Evolutionary conservation across 1,140 invertebrate genomes (phyloP).

Genomic region (Tribolium madens): DNA sequence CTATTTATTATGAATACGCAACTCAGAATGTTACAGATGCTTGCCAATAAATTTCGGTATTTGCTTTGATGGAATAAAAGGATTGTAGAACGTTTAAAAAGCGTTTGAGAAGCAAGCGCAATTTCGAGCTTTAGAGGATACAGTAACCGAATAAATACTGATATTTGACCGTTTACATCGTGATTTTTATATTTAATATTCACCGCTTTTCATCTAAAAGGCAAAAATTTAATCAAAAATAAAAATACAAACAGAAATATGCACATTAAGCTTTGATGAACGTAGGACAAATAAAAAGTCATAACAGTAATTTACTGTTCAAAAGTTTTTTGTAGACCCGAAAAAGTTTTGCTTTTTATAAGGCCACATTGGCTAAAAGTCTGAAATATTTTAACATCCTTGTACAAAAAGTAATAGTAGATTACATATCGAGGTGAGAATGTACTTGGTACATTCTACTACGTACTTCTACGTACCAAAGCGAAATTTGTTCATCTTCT

Average conservation of each 20-base stretch:
- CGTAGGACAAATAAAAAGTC: background rate
- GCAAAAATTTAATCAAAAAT: background rate
- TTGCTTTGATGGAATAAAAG: constrained; percentile 14
- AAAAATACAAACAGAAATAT: background rate
- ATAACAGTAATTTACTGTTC: too few relatives aligned
- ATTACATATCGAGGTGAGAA: too few relatives aligned
- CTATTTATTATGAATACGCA: constrained; percentile 13
- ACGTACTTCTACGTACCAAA: too few relatives aligned
- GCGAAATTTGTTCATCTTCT: too few relatives aligned
- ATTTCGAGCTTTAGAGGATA: background rate
- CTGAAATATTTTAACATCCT: too few relatives aligned
- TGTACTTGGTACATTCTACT: too few relatives aligned
- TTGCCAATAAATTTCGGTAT: constrained; percentile 6
- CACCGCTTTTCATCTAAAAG: background rate
- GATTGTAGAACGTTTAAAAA: constrained; percentile 5
- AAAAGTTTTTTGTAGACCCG: too few relatives aligned
- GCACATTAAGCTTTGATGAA: background rate
- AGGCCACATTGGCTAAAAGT: too few relatives aligned
- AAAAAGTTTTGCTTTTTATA: too few relatives aligned
- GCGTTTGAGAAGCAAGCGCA: background rate
- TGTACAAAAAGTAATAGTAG: too few relatives aligned
- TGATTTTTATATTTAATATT: background rate
- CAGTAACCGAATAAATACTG: background rate
- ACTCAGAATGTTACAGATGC: constrained; percentile 21
- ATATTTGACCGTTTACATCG: background rate